These are phyloP conservation scores for Epirrita christyi DNA, from an alignment of 2,888 invertebrate genomes.

Conservation along the genomic window DNA sequence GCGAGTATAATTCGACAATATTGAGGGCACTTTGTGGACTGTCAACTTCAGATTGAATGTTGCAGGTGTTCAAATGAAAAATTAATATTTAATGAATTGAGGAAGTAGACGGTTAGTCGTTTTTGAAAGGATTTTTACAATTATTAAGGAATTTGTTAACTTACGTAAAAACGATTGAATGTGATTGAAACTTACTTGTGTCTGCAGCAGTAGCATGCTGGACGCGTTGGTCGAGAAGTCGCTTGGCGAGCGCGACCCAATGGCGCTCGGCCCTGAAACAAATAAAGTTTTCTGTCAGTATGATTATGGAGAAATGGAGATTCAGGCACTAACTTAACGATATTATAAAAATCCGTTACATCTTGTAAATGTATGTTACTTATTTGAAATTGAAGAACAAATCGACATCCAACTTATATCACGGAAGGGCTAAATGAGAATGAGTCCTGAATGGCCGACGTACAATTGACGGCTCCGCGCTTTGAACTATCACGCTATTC, in stretches of 20 bases:
- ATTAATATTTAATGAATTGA: conserved; percentile 28
- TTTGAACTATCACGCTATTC: conserved; percentile 86
- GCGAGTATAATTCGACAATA: conserved; percentile 55
- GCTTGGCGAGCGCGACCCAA: conserved; percentile 85
- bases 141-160: no score
- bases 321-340: neutral
- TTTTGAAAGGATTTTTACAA: no score
- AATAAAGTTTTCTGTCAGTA: conserved; percentile 39
- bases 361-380: conserved; percentile 1
- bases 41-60: conserved; percentile 40
- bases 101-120: neutral
- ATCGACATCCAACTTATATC: conserved; percentile 41
- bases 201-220: conserved; percentile 97
- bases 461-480: conserved; percentile 66
- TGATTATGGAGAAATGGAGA: neutral
- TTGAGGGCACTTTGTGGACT: conserved; percentile 35
- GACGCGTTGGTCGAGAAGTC: conserved; percentile 85
- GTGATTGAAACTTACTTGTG: conserved; percentile 88
- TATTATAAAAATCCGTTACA: neutral
- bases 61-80: conserved; percentile 61
- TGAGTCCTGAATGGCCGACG: conserved; percentile 59
- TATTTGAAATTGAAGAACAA: conserved; percentile 2
- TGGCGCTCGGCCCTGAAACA: conserved; percentile 84
- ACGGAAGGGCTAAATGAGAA: conserved; percentile 54
- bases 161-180: no score